phyloP scores from a whole-genome alignment of 2,888 invertebrate genomes.

The Mimas tiliae region DNA sequence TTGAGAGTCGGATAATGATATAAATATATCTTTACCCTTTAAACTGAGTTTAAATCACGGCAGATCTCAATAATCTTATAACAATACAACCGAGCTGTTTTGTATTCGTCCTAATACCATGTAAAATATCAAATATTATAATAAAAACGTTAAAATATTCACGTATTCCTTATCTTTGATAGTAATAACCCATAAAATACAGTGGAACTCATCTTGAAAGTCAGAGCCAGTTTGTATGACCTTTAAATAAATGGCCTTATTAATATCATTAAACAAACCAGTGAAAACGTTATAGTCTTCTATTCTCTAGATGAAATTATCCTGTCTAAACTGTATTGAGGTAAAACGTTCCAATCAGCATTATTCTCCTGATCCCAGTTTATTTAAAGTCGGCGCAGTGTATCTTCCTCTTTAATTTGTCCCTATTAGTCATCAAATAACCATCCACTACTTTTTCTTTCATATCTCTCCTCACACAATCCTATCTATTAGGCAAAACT shows the following conservation, averaged over 20 bases:
- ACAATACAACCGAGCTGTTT: slow-evolving; percentile 6
- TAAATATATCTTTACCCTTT: neutral
- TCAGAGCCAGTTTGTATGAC: slow-evolving; percentile 68
- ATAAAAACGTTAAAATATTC: slow-evolving; percentile 27
- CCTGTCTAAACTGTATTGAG: neutral
- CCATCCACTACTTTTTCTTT: too few species aligned
- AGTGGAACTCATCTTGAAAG: slow-evolving; percentile 61
- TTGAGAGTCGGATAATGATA: too few species aligned
- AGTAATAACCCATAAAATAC: slow-evolving; percentile 58
- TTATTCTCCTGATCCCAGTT: too few species aligned
- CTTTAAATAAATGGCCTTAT: slow-evolving; percentile 75
- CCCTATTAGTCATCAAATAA: too few species aligned
- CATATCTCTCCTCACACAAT: too few species aligned
- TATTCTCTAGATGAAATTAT: slow-evolving; percentile 40
- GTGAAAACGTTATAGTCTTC: slow-evolving; percentile 49
- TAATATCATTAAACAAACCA: slow-evolving; percentile 62
- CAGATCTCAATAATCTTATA: neutral
- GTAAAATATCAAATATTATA: slow-evolving; percentile 26
- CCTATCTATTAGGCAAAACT: too few species aligned
- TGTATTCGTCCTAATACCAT: slow-evolving; percentile 15
- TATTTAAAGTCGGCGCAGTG: too few species aligned
- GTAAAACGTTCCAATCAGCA: neutral
- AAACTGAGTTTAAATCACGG: neutral
- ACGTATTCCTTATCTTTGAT: slow-evolving; percentile 45
- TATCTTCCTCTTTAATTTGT: too few species aligned